Conservation (phyloP, 2,797 vertebrate species). For the Hydrophis major region DNA sequence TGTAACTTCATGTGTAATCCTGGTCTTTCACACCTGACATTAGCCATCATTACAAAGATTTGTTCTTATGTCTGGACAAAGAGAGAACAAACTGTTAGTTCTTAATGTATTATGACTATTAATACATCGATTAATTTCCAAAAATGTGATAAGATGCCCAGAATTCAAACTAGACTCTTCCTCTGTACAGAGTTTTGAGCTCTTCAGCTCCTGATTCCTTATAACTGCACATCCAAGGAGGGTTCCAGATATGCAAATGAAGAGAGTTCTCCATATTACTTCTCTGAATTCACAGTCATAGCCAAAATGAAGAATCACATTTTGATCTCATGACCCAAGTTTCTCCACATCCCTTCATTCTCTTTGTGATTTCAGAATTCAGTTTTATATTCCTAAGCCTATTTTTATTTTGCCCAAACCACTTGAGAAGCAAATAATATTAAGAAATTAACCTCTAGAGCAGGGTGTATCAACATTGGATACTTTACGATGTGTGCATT, state of each 20-base stretch:
- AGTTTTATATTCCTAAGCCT: background rate
- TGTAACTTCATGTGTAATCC: no score
- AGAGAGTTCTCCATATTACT: background rate
- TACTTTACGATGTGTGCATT: background rate
- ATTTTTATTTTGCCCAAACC: background rate
- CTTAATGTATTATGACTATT: background rate
- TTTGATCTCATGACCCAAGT: background rate
- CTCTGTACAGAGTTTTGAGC: background rate
- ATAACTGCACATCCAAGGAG: background rate
- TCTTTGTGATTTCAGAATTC: background rate
- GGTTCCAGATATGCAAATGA: background rate
- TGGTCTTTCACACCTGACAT: no score
- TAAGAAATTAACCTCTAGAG: background rate
- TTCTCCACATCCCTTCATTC: background rate
- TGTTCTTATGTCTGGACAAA: background rate
- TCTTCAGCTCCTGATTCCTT: background rate
- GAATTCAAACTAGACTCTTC: background rate
- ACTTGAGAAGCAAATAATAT: background rate
- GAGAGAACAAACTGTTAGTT: background rate
- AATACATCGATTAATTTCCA: background rate
- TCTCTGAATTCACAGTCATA: background rate
- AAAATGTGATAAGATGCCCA: background rate
- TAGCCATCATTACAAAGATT: background rate
- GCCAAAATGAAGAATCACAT: background rate
- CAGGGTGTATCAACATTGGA: background rate